Base-by-base conservation (phyloP, 2,888 invertebrate genomes). In the Nudaria mundana region DNA sequence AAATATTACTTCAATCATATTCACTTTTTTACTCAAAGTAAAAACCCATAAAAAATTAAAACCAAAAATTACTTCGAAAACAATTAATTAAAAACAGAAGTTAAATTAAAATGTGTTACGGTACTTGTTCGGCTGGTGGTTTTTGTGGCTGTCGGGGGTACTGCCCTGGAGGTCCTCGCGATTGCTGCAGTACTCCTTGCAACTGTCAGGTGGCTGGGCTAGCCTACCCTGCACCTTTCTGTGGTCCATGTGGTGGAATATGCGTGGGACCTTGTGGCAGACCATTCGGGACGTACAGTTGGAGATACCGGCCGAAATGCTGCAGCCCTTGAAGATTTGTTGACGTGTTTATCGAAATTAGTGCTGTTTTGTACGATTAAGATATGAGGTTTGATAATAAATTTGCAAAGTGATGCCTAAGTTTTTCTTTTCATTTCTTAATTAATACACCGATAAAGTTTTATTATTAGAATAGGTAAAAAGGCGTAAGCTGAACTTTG, bases 241-340 rank as follows among this genome's bases (percentile, higher is more conserved):
- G 60, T 30, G 71, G 72, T 1, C 71, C 72, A 13, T 72, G 72
- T 33, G 73, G 77, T 0, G 65, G 69, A 1, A 44, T 70, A 23
- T 70, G 69, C 51, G 38, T 46, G 24, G 59, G 71, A 3, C 71
- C 71, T 15, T 73, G 72, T 16, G 81, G 81, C 8, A 63, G 54
- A 23, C 80, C 81, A 23, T 83, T 82, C 44, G 83, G 83, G 1
- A 66, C 68, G 10, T 83, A 83, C 57, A 82, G 83, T 59, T 81
- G 75, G 73, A 62, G 80, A 10, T 77, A 54, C 42, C 55, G 67
- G 8, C 33, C 33, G 7, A 57, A 71, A 2, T n/a, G 51, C 3
- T 63, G 63, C 25, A 70, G 69, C 24, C 71, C 68, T 38, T 71
- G 34, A 56, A 37, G 2, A 30, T 14, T n/a, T n/a, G n/a, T n/a